Conservation (phyloP, 1,140 invertebrate genomes). For the Drosophila subpulchrella region DNA sequence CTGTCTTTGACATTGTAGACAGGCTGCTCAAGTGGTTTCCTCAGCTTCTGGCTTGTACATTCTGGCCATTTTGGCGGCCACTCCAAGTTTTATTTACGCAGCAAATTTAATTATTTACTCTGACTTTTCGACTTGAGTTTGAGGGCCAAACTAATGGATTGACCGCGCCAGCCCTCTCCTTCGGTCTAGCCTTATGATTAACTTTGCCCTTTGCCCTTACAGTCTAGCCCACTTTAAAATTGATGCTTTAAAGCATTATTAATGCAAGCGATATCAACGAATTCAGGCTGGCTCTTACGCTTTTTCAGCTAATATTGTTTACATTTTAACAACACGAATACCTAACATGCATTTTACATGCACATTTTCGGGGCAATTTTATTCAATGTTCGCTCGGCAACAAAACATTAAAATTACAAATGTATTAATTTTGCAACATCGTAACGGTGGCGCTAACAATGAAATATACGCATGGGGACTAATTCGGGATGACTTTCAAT, state of each 20-base stretch:
- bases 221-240: slow-evolving; percentile 7
- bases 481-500: slow-evolving; percentile 55
- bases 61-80: slow-evolving; percentile 54
- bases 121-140: slow-evolving; percentile 38
- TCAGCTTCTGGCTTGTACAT: slow-evolving; percentile 24
- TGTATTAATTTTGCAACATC: slow-evolving; percentile 59
- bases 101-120: slow-evolving; percentile 79
- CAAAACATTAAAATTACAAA: slow-evolving; percentile 51
- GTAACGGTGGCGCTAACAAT: slow-evolving; percentile 17
- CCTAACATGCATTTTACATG: slow-evolving; percentile 31
- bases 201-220: slow-evolving; percentile 16
- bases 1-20: slow-evolving; percentile 77
- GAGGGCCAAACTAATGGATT: slow-evolving; percentile 40
- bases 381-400: slow-evolving; percentile 43
- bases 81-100: slow-evolving; percentile 76
- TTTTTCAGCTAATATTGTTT: slow-evolving; percentile 38
- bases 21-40: slow-evolving; percentile 58
- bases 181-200: slow-evolving; percentile 33
- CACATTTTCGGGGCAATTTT: slow-evolving; percentile 31
- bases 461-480: slow-evolving; percentile 15
- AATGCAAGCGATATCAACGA: slow-evolving; percentile 4
- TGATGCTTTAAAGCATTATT: slow-evolving; percentile 1
- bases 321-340: slow-evolving; percentile 51
- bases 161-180: background rate
- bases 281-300: background rate